Evolutionary conservation across 2,797 vertebrate species (phyloP).

Genomic region (Hylomyscus alleni): DNA sequence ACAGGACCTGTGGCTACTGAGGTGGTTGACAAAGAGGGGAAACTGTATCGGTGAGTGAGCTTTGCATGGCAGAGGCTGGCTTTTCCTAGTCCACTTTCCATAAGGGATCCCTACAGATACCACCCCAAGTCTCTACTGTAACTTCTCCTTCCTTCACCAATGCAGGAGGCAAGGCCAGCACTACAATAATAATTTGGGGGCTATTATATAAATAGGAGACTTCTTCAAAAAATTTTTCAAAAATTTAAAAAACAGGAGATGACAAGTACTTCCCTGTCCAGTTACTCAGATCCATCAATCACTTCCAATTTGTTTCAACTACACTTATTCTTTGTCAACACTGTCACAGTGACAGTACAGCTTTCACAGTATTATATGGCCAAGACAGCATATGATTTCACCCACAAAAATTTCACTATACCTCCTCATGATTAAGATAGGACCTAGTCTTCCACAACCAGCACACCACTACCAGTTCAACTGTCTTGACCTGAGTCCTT

Average conservation of each 20-base stretch:
- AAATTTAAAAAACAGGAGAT: not conserved
- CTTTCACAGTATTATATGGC: not conserved
- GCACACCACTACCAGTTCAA: not conserved
- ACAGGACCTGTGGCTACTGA: slow-evolving; percentile 3
- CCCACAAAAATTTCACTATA: not conserved
- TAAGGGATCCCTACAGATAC: not conserved
- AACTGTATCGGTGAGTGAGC: slow-evolving; percentile 47
- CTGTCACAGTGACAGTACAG: not conserved
- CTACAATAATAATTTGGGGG: not conserved
- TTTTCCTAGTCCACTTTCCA: not conserved
- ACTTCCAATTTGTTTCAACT: not conserved
- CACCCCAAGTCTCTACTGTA: rapidly evolving
- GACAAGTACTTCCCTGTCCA: not conserved
- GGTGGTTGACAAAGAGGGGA: not conserved
- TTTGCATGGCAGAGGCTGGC: not conserved
- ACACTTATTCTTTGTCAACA: not conserved
- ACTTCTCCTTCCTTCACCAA: not conserved
- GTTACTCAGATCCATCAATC: rapidly evolving
- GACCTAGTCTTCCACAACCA: not conserved
- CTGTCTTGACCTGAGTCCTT: not conserved
- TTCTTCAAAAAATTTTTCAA: not conserved
- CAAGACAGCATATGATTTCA: not conserved
- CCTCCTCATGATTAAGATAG: not conserved
- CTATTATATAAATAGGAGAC: not conserved
- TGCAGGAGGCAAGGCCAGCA: rapidly evolving